Percentiles rank a stretch among this genome's conserved stretches.
Conservation (phyloP, 2,888 invertebrate species). For the Villa cingulata region DNA sequence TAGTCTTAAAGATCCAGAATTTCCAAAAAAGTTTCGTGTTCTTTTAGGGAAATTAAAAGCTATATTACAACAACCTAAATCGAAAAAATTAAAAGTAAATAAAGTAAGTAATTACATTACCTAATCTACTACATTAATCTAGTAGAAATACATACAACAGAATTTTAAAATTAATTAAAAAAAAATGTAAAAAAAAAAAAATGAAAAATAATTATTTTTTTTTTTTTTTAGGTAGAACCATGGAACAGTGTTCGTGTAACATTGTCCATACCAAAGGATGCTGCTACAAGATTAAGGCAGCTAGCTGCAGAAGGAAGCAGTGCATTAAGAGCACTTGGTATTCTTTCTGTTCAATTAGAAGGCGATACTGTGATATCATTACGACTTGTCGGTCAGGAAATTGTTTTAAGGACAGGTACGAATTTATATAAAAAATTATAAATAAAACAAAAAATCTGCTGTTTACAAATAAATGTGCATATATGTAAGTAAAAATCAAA, state of each 20-base stretch:
- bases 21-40: slow-evolving; percentile 64
- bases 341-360: slow-evolving; percentile 89
- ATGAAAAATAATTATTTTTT: not conserved
- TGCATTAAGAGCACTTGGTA: slow-evolving; percentile 79
- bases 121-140: too few relatives aligned
- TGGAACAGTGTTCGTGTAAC: slow-evolving; percentile 98
- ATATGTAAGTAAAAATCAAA: too few relatives aligned
- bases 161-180: not conserved
- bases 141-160: too few relatives aligned
- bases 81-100: slow-evolving; percentile 48
- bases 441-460: too few relatives aligned
- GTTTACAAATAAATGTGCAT: too few relatives aligned
- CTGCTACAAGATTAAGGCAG: slow-evolving; percentile 79
- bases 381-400: slow-evolving; percentile 58
- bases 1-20: slow-evolving; percentile 74
- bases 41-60: slow-evolving; percentile 65
- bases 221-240: slow-evolving; percentile 61
- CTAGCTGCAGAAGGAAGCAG: slow-evolving; percentile 84
- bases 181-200: not conserved
- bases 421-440: not conserved
- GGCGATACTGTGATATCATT: slow-evolving; percentile 68
- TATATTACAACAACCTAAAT: slow-evolving; percentile 47
- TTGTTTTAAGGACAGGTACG: slow-evolving; percentile 44
- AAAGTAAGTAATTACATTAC: too few relatives aligned
- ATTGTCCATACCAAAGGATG: slow-evolving; percentile 92